These are phyloP conservation scores for Fregata magnificens DNA, from an alignment of 2,113 vertebrate genomes.

Conservation along the genomic window DNA sequence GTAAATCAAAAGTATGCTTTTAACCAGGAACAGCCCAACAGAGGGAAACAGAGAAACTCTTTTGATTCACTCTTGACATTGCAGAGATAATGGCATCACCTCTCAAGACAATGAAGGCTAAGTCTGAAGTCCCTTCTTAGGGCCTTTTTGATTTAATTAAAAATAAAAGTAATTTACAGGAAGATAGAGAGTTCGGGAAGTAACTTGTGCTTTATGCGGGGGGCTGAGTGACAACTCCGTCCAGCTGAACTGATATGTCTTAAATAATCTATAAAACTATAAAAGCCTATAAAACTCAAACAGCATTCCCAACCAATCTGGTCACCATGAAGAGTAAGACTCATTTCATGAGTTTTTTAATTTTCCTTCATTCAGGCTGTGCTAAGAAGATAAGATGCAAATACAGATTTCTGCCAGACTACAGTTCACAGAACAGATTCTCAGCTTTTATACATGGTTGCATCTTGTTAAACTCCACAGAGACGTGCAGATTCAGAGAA, in stretches of 20 bases:
- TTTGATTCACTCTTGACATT: background rate
- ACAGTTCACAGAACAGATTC: slow-evolving; percentile 1
- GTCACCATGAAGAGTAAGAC: background rate
- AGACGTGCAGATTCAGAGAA: background rate
- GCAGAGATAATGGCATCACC: background rate
- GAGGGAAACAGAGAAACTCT: background rate
- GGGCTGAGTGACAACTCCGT: background rate
- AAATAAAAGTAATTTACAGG: background rate
- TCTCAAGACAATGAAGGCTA: background rate
- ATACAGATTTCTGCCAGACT: slow-evolving; percentile 25
- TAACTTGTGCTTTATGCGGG: background rate
- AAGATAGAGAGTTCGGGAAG: background rate
- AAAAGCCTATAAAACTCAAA: background rate
- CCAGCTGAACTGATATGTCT: background rate
- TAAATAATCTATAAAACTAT: background rate
- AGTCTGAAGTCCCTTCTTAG: background rate
- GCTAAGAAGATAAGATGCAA: slow-evolving; percentile 12
- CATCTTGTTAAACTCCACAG: slow-evolving; percentile 10
- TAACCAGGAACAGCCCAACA: background rate
- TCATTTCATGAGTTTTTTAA: background rate
- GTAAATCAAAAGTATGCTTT: background rate
- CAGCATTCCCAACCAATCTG: background rate
- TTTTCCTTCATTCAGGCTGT: slow-evolving; percentile 14
- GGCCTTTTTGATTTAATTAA: background rate
- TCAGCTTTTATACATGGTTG: background rate